Evolutionary conservation across 2,797 vertebrate genomes (phyloP).

Genomic region (Onychomys leucogaster): DNA sequence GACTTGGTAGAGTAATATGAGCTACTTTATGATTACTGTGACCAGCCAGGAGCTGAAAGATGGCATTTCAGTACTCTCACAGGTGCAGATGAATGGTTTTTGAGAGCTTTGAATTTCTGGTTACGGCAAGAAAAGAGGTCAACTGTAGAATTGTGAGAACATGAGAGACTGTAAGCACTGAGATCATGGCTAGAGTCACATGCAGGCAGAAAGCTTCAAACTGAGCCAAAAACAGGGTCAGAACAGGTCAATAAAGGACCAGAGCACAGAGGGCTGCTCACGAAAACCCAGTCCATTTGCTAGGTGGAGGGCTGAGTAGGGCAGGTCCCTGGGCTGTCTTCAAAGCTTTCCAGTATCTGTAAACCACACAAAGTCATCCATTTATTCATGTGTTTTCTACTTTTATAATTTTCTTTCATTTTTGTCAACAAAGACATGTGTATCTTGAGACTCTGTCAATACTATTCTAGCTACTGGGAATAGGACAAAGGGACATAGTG

Average conservation of each 20-base stretch:
- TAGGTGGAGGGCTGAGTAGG: fast-evolving
- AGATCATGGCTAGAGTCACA: background rate
- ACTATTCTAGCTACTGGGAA: fast-evolving
- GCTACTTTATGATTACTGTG: background rate
- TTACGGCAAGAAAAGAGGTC: background rate
- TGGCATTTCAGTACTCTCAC: background rate
- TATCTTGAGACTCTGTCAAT: fast-evolving
- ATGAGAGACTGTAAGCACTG: background rate
- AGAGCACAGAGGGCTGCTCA: fast-evolving
- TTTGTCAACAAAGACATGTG: background rate
- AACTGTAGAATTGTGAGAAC: background rate
- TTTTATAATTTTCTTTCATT: background rate
- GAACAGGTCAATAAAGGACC: background rate
- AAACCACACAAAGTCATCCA: fast-evolving
- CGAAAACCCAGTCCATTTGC: background rate
- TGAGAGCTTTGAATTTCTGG: background rate
- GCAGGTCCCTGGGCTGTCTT: fast-evolving
- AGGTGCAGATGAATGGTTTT: background rate
- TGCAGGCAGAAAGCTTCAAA: fast-evolving
- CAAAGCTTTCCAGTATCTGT: background rate
- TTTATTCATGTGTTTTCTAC: background rate
- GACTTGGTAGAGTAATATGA: background rate
- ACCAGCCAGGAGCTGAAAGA: background rate
- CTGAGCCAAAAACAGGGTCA: no score
- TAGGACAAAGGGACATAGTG: background rate